Base-by-base conservation (phyloP, 2,888 invertebrate species). In the Sicus ferrugineus region DNA sequence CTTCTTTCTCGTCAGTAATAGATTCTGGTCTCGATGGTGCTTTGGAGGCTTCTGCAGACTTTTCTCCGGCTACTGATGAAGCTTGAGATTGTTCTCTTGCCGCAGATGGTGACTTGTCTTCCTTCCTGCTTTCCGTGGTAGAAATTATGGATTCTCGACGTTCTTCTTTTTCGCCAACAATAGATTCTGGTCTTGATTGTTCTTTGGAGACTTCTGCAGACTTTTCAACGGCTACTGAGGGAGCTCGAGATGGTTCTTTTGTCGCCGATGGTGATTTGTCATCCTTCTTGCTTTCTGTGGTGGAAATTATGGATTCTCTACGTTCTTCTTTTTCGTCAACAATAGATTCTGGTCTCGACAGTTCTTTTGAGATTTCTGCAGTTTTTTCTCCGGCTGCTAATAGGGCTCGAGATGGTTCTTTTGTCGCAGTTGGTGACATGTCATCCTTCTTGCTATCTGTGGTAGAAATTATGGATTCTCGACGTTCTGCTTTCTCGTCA, bases 181-280 rank as follows among this genome's bases (percentile, higher is more conserved):
- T 67, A 5, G 77, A 78, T 62, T 67, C 73, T 54, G 72, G 72
- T 1, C 72, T 67, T 0, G 78, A 76, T 3, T 67, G 46, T 48
- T 76, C 75, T 11, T 76, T 76, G 14, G 75, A 73, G 21, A 66
- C 48, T 14, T 50, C 7, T 28, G 67, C 31, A 34, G 74, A 71
- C 61, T 70, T 72, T n/a, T n/a, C n/a, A 2, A 73, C 74, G 2
- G 71, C 2, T 31, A 61, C 42, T 23, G 61, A 61, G 34, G 38
- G 61, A 7, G 56, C 48, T 16, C 72, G 19, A 21, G 71, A 70
- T 3, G 48, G n/a, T 26, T 70, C 65, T 26, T 70, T 71, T 21
- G 23, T 38, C 2, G 7, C 1, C 3, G 73, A 71, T 14, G 68
- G 50, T 3, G 73, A 73, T 34, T 52, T 61, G 5, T 69, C 67